A percentile compares a stretch with the other conserved stretches of the same genome.
Conservation (phyloP, 1,140 invertebrate genomes). For the Lethocerus indicus region DNA sequence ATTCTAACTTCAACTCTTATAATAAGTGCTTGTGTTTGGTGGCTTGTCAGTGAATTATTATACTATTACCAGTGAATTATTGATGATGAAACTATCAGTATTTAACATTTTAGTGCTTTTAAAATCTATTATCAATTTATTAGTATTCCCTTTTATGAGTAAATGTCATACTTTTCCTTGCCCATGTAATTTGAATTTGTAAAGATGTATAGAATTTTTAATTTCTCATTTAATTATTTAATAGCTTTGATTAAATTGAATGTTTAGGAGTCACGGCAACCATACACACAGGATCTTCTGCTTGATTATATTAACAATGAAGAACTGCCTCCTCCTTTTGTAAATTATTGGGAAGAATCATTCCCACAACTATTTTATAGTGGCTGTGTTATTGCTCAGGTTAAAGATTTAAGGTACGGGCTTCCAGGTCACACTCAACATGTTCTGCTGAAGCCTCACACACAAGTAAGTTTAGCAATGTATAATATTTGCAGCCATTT, state of each 20-base stretch:
- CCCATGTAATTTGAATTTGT: constrained; percentile 9
- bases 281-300: constrained; percentile 32
- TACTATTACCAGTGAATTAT: too few species aligned
- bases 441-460: constrained; percentile 73
- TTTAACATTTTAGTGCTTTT: background rate
- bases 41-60: too few species aligned
- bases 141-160: too few species aligned
- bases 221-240: background rate
- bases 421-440: constrained; percentile 60
- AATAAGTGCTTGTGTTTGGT: too few species aligned
- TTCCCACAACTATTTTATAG: constrained; percentile 73
- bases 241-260: background rate
- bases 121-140: background rate
- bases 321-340: constrained; percentile 66
- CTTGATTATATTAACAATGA: constrained; percentile 67
- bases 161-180: constrained; percentile 13
- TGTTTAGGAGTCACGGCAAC: constrained; percentile 26
- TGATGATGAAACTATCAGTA: background rate
- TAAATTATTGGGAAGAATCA: constrained; percentile 65
- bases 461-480: constrained; percentile 53
- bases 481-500: background rate
- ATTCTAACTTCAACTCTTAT: too few species aligned
- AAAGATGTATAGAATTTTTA: background rate
- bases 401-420: constrained; percentile 70
- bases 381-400: constrained; percentile 80